Evolutionary conservation across 2,797 vertebrate species (phyloP).

Genomic region (Gymnoscopelus microlampas): DNA sequence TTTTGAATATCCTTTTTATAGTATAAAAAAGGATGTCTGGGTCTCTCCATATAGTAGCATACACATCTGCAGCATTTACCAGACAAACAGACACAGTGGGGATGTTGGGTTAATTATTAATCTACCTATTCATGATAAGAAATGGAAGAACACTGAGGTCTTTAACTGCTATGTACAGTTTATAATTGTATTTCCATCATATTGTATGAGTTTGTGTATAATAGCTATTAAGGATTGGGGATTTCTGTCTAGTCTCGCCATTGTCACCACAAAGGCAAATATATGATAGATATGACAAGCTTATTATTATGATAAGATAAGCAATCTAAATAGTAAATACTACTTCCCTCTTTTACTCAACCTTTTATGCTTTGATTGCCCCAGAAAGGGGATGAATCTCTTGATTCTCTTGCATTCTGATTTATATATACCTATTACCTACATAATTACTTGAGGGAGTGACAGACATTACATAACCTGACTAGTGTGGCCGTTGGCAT

Average conservation of each 20-base stretch:
- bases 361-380: background rate
- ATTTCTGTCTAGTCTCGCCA: constrained; percentile 36
- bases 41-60: too few relatives aligned
- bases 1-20: too few relatives aligned
- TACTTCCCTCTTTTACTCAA: constrained; percentile 44
- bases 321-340: constrained; percentile 31
- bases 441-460: background rate
- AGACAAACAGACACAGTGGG: background rate
- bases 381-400: background rate
- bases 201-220: background rate
- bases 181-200: background rate
- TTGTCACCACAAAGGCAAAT: constrained; percentile 42
- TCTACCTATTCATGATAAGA: constrained; percentile 45
- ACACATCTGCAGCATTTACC: too few relatives aligned
- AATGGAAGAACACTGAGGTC: constrained; percentile 17
- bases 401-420: background rate
- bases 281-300: constrained; percentile 35
- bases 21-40: too few relatives aligned
- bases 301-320: constrained; percentile 52
- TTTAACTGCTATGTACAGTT: background rate
- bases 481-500: background rate
- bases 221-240: background rate
- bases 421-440: constrained; percentile 4
- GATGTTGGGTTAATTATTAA: constrained; percentile 61
- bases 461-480: background rate